Evolutionary conservation across 2,888 invertebrate species (phyloP).

Genomic region (Phaedon cochleariae): DNA sequence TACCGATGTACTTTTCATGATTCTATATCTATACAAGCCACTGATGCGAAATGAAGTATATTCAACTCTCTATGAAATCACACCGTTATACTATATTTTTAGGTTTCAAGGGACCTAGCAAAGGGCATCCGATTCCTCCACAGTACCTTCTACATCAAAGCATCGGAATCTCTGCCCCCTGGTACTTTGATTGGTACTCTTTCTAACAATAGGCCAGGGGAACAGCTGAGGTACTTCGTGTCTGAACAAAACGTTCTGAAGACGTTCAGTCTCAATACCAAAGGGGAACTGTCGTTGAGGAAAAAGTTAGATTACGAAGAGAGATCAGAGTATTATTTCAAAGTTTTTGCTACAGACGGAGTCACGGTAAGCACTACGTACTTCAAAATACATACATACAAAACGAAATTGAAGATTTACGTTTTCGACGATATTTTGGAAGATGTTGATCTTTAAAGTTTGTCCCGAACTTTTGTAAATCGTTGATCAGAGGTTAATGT

Average conservation of each 20-base stretch:
- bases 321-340: slow-evolving; percentile 75
- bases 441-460: too few relatives aligned
- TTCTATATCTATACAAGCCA: too few relatives aligned
- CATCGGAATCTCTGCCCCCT: slow-evolving; percentile 79
- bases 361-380: slow-evolving; percentile 68
- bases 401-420: too few relatives aligned
- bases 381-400: too few relatives aligned
- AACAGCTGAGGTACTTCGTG: slow-evolving; percentile 78
- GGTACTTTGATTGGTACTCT: slow-evolving; percentile 78
- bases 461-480: too few relatives aligned
- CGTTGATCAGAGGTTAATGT: too few relatives aligned
- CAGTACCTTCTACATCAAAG: slow-evolving; percentile 73
- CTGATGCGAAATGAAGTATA: too few relatives aligned
- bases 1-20: too few relatives aligned
- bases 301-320: slow-evolving; percentile 83
- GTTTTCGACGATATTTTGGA: not conserved
- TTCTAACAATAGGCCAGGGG: slow-evolving; percentile 71
- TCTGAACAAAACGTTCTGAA: slow-evolving; percentile 77
- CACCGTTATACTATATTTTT: too few relatives aligned
- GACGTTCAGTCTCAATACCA: slow-evolving; percentile 78
- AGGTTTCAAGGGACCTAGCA: slow-evolving; percentile 59
- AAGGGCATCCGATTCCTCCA: slow-evolving; percentile 72
- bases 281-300: slow-evolving; percentile 81
- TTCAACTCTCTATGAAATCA: too few relatives aligned
- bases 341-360: slow-evolving; percentile 85